A percentile compares a stretch with the other conserved stretches of the same genome.
These are phyloP conservation scores for Sorex fumeus DNA, from an alignment of 2,113 vertebrate genomes.

Conservation along the genomic window DNA sequence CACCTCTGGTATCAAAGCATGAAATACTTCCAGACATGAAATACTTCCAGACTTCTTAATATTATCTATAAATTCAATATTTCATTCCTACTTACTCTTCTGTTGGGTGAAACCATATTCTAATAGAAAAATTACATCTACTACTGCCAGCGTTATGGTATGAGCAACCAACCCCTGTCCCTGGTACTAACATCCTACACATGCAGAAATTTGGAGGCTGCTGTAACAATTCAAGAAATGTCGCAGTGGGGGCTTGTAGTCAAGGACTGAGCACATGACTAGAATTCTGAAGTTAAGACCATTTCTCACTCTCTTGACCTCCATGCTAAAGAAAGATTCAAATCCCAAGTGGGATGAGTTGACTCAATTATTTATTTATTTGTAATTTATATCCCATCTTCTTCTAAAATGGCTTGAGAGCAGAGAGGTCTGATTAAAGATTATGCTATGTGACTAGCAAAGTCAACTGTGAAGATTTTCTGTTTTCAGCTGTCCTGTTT, in stretches of 20 bases:
- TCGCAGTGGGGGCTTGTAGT: not conserved
- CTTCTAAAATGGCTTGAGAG: constrained; percentile 55
- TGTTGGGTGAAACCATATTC: not conserved
- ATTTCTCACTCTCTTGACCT: not conserved
- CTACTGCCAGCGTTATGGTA: not conserved
- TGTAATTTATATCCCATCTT: constrained; percentile 56
- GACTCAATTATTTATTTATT: constrained; percentile 71
- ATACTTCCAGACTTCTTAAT: not conserved
- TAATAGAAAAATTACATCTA: not conserved
- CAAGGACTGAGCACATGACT: not conserved
- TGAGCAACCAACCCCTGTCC: not conserved
- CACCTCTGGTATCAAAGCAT: not conserved
- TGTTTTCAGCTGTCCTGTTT: not conserved
- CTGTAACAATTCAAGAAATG: not conserved
- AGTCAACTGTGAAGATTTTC: not conserved
- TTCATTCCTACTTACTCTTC: not conserved
- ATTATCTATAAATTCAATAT: constrained; percentile 17
- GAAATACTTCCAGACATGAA: not conserved
- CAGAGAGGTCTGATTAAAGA: not conserved
- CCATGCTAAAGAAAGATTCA: not conserved
- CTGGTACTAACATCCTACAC: not conserved
- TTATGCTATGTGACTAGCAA: not conserved
- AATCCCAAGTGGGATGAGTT: not conserved
- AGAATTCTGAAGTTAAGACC: not conserved
- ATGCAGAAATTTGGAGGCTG: not conserved